Base-by-base conservation (phyloP, 2,797 vertebrate genomes). In the Poeciliopsis infans region DNA sequence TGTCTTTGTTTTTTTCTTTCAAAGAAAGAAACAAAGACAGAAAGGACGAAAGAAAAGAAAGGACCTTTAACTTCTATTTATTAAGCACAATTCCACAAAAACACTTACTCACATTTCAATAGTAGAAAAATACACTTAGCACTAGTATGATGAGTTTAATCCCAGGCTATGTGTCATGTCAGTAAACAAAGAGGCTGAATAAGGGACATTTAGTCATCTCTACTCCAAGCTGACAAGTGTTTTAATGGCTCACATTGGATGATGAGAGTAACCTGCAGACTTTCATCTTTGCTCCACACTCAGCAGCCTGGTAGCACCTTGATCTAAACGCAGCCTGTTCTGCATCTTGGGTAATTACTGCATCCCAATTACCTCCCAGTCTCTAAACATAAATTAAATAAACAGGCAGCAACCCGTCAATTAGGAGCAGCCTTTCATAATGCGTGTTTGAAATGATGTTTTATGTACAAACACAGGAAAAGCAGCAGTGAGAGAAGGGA, bases 351-450 rank as follows among this genome's bases (percentile, higher is more conserved):
- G 92, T 96, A 95, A 95, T 96, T 95, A 95, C 92, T 74, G 86
- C 90, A 89, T 84, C 91, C 93, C 94, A 91, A 95, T 95, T 95
- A 95, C 93, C 87, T 93, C 90, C 91, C 88, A 86, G 91, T 93
- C 90, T 90, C 94, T 92, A 94, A 95, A 95, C 90, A 93, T 94
- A 92, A 92, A 94, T 95, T 94, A 95, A 94, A 95, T 95, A 96
- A 95, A 96, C 93, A 96, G 94, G 95, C 92, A 95, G 94, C 92
- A 94, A 92, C 91, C 93, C 88, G 92, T 95, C 94, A 95, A 96
- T 96, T 96, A 96, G 92, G 84, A 90, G 90, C 89, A 82, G 33
- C 80, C 82, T 90, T 91, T 94, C 88, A 88, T 93, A 92, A 94
- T 88, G 86, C 83, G 84, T 89, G 86, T 88, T 92, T 88, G 91